Evolutionary conservation across 2,113 vertebrate species (phyloP).

Genomic region (Lophochroa leadbeateri): DNA sequence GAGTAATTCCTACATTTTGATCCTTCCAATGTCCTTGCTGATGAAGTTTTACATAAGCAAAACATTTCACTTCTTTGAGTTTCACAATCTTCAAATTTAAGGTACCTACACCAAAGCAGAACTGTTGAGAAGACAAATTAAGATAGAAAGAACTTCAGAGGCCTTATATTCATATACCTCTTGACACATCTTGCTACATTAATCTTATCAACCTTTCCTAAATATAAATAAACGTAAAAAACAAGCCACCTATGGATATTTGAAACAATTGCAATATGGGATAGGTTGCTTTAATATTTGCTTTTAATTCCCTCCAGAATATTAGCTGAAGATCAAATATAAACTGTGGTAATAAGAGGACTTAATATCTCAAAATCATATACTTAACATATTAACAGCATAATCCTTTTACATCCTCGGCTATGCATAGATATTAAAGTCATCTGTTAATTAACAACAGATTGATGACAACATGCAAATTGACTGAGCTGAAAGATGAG

Average conservation of each 20-base stretch:
- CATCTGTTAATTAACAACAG: constrained; percentile 36
- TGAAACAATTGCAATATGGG: not conserved
- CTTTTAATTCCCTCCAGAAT: not conserved
- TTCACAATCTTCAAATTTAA: not conserved
- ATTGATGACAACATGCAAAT: not conserved
- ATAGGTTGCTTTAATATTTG: not conserved
- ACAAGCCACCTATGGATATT: not conserved
- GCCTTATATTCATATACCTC: rapidly evolving
- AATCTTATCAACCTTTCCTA: not conserved
- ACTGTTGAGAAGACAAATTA: not conserved
- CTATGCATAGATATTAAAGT: constrained; percentile 38
- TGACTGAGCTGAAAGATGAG: not conserved
- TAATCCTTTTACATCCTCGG: constrained; percentile 22
- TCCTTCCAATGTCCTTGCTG: not conserved
- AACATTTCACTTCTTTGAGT: not conserved
- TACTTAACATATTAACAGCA: not conserved
- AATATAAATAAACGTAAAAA: not conserved
- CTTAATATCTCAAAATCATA: constrained; percentile 9
- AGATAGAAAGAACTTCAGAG: not conserved
- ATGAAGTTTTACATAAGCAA: not conserved
- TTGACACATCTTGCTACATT: not conserved
- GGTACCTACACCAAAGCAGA: not conserved
- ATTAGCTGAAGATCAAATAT: not conserved
- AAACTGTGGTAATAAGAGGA: not conserved
- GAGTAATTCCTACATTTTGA: not conserved